phyloP scores from a whole-genome alignment of 1,140 invertebrate genomes.

The Brachionus plicatilis region DNA sequence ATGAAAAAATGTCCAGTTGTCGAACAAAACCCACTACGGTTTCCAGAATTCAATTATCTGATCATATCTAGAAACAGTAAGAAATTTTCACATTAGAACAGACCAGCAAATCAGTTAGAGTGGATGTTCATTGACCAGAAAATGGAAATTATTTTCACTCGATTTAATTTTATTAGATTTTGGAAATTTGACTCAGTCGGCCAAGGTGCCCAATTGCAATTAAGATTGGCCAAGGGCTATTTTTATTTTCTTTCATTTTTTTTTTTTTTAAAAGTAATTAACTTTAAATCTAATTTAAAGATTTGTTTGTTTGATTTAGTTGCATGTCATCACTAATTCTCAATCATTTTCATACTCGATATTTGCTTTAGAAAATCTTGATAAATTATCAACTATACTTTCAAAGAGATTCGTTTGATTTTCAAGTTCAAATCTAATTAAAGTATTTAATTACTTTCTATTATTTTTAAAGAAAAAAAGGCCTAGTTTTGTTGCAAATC shows the following conservation, averaged over 20 bases:
- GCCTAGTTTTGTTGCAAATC: neutral
- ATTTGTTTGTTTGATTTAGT: neutral
- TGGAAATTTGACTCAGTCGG: neutral
- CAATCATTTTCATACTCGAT: neutral
- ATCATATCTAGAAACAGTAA: neutral
- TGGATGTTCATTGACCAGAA: neutral
- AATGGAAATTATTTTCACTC: neutral
- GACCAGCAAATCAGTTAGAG: neutral
- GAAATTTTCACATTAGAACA: neutral
- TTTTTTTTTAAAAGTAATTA: no score
- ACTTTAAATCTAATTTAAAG: neutral
- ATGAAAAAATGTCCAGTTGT: neutral
- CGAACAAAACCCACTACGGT: neutral
- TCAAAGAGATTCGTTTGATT: neutral
- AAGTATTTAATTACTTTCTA: neutral
- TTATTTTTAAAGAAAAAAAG: neutral
- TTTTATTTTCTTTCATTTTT: neutral
- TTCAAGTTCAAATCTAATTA: neutral
- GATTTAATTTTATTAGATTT: neutral
- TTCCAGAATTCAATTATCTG: neutral
- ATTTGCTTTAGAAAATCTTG: neutral
- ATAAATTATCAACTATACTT: neutral
- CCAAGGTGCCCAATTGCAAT: neutral
- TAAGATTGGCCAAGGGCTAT: neutral
- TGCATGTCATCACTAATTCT: neutral